Evolutionary conservation across 2,797 vertebrate species (phyloP), one percentile per base, ranked within the genome.

Genomic region (Crypturellus tataupa): DNA sequence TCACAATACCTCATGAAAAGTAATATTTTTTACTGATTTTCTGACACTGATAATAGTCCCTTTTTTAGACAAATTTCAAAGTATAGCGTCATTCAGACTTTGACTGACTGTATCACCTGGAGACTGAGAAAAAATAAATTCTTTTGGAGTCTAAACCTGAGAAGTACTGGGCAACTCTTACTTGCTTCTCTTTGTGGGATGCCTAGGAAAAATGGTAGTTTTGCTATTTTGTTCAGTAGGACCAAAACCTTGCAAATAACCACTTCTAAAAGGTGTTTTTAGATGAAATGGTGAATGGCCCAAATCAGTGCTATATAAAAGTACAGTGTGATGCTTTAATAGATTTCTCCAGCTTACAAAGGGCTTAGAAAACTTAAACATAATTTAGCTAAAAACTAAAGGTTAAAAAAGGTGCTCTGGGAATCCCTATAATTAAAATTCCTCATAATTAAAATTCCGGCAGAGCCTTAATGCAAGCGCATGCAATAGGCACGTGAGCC

Each of bases 21-120:
- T 64, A 82, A 80, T 71, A 53, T 49, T 39, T 27, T 1, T 78
- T 73, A 19, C 51, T 86, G n/a, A 73, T 87, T 96, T 96, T 51
- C 37, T 60, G 58, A 53, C 46, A 85, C 31, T 82, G 82, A 63
- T 35, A 67, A 72, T 7, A 75, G 70, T 69, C 63, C 85, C 56
- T 63, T 63, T 59, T 63, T 63, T 55, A 44, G 78, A 59, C 84
- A 84, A 73, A 10, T 5, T 89, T 87, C 33, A 87, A 89, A 68
- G 4, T 33, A 33, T 6, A 83, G 25, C 23, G n/a, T n/a, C 27
- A 84, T 84, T 81, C 12, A 69, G 27, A 14, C 3, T 76, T 75
- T 89, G 75, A 93, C 31, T 18, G 9, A 71, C 5, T 85, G 65
- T 85, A 63, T 35, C 83, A 68, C 25, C 13, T 24, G 59, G 49